Evolutionary conservation across 2,797 vertebrate species (phyloP).

Genomic region (Mus minutoides): DNA sequence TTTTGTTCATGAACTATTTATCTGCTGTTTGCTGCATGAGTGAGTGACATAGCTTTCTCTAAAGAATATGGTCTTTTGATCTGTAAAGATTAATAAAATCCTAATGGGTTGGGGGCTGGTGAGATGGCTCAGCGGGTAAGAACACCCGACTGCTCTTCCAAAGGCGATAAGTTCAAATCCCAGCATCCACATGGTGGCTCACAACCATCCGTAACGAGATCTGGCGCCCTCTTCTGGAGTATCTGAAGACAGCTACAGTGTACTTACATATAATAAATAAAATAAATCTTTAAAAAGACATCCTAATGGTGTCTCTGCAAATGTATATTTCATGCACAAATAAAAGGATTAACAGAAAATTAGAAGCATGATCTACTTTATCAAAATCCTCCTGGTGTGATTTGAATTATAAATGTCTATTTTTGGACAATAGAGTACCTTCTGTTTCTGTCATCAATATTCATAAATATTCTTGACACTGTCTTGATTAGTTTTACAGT

Average conservation of each 20-base stretch:
- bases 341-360: constrained; percentile 19
- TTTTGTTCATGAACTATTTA: not conserved
- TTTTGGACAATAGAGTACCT: constrained; percentile 39
- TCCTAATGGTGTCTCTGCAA: not conserved
- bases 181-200: no score
- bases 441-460: constrained; percentile 23
- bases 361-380: constrained; percentile 15
- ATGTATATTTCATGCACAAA: not conserved
- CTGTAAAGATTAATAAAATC: constrained; percentile 22
- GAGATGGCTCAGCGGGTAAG: no score
- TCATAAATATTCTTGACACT: constrained; percentile 30
- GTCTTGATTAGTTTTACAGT: constrained; percentile 51
- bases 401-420: not conserved
- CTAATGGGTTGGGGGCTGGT: no score
- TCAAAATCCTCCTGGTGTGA: not conserved
- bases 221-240: no score
- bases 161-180: no score
- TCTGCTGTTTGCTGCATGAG: not conserved
- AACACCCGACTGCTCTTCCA: no score
- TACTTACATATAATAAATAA: no score
- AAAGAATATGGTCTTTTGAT: not conserved
- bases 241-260: no score
- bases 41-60: not conserved
- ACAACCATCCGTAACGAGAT: no score
- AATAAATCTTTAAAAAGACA: no score